phyloP scores from a whole-genome alignment of 2,797 vertebrate genomes.

The Cirrhinus mrigala region DNA sequence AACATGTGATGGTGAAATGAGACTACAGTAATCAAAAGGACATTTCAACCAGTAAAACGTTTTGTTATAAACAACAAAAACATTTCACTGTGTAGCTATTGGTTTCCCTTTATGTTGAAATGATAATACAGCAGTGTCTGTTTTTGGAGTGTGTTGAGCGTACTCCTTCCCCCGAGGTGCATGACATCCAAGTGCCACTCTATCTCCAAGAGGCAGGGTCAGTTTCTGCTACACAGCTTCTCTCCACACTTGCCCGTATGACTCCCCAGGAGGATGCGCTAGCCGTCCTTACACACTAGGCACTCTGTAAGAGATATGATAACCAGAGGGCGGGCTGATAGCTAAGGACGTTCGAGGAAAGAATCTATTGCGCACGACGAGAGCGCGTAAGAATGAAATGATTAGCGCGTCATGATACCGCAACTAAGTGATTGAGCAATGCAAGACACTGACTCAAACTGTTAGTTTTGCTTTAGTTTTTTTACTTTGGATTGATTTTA shows the following conservation, averaged over 20 bases:
- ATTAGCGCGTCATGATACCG: conserved; percentile 39
- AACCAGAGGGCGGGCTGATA: conserved; percentile 62
- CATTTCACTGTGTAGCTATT: background rate
- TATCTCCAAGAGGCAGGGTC: conserved; percentile 48
- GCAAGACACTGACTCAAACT: conserved; percentile 24
- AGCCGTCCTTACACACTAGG: conserved; percentile 22
- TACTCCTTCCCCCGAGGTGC: conserved; percentile 50
- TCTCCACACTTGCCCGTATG: conserved; percentile 53
- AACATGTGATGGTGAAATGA: background rate
- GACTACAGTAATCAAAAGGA: background rate
- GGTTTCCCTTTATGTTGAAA: background rate
- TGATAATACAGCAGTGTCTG: conserved; percentile 17
- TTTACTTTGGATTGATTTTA: conserved; percentile 28
- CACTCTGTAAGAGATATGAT: conserved; percentile 59
- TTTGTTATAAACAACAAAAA: background rate
- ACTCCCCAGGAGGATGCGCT: conserved; percentile 55
- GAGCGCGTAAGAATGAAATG: conserved; percentile 53
- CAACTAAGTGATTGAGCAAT: conserved; percentile 47
- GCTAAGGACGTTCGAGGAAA: conserved; percentile 56
- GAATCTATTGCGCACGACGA: conserved; percentile 53
- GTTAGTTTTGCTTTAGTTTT: conserved; percentile 19
- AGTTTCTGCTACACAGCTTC: conserved; percentile 50
- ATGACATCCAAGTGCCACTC: conserved; percentile 41
- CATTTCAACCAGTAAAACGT: background rate
- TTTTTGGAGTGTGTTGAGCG: conserved; percentile 22